Evolutionary conservation across 2,797 vertebrate genomes (phyloP).

Genomic region (Myotis findleyi): DNA sequence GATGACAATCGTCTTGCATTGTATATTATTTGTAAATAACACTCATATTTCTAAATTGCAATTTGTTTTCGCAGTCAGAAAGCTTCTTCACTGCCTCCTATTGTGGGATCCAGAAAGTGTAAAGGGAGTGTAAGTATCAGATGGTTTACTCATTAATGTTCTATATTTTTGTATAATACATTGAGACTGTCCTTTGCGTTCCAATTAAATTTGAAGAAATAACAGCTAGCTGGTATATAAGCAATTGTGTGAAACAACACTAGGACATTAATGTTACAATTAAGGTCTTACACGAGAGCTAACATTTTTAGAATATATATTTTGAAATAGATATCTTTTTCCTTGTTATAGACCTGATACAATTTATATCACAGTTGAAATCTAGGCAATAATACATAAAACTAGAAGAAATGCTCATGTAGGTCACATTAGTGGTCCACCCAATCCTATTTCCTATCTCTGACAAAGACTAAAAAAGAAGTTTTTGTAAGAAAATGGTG

Average conservation of each 20-base stretch:
- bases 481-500: not conserved
- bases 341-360: not conserved
- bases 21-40: not conserved
- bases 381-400: not conserved
- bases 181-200: conserved; percentile 74
- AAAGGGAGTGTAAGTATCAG: conserved; percentile 95
- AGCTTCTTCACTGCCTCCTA: conserved; percentile 92
- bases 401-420: not conserved
- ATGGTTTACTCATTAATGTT: conserved; percentile 42
- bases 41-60: conserved; percentile 64
- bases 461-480: not conserved
- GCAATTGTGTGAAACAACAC: conserved; percentile 61
- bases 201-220: conserved; percentile 76
- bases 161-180: conserved; percentile 16
- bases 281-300: not conserved
- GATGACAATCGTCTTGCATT: not conserved
- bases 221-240: conserved; percentile 56
- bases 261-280: not conserved
- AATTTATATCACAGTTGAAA: not conserved
- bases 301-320: not conserved
- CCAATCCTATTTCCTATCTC: not conserved
- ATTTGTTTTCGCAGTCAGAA: conserved; percentile 92
- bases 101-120: conserved; percentile 92
- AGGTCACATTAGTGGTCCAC: not conserved
- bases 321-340: not conserved